Conservation (phyloP, 2,888 invertebrate genomes). For the Hartigia nigra region DNA sequence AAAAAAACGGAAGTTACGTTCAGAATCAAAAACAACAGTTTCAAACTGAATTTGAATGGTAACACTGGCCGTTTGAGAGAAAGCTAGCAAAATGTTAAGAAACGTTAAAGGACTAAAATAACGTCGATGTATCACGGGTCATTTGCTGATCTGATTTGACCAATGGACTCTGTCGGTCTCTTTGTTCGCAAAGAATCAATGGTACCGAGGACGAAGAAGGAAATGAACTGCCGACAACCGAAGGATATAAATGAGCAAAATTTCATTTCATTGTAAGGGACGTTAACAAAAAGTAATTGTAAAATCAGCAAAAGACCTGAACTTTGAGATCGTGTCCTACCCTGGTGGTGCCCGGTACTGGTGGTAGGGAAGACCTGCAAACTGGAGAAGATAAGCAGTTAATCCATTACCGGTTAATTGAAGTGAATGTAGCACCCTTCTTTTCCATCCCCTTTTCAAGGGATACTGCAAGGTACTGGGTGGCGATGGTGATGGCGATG, state of each 20-base stretch:
- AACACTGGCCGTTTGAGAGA: background rate
- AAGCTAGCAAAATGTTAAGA: background rate
- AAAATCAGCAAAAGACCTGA: constrained; percentile 17
- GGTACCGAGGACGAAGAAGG: background rate
- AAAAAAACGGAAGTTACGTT: no score
- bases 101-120: background rate
- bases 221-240: background rate
- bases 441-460: constrained; percentile 16
- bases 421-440: constrained; percentile 43
- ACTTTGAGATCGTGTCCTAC: constrained; percentile 11
- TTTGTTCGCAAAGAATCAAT: background rate
- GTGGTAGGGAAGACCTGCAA: constrained; percentile 18
- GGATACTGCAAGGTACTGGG: background rate
- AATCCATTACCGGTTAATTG: constrained; percentile 55
- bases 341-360: background rate
- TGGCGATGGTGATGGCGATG: background rate
- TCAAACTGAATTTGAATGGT: background rate
- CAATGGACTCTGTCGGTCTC: background rate
- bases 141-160: background rate
- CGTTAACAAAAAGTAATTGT: constrained; percentile 12
- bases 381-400: constrained; percentile 48
- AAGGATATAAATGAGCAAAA: constrained; percentile 10
- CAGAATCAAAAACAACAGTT: no score
- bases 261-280: background rate
- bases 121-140: background rate